phyloP scores from a whole-genome alignment of 1,140 invertebrate species.

The Idris sp. region DNA sequence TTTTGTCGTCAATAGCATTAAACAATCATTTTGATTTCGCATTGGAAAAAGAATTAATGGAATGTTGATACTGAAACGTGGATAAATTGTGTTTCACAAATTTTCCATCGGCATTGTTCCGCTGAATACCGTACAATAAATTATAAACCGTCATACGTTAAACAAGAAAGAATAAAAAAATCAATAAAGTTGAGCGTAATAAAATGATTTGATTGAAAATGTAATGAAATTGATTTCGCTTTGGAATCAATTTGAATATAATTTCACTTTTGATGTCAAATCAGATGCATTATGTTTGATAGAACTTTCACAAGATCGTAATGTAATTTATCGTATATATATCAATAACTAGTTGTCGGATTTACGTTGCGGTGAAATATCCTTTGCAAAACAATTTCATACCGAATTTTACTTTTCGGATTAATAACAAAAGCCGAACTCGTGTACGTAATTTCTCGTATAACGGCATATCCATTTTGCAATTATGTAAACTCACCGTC shows the following conservation, averaged over 20 bases:
- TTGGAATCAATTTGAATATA: neutral
- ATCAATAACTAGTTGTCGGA: slow-evolving; percentile 26
- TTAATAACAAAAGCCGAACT: slow-evolving; percentile 42
- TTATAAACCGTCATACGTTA: too few species aligned
- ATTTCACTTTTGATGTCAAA: slow-evolving; percentile 1
- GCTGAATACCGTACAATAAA: too few species aligned
- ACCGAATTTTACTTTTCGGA: slow-evolving; percentile 29
- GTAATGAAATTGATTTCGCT: neutral
- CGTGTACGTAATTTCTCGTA: slow-evolving; percentile 47
- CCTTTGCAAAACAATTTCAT: slow-evolving; percentile 21
- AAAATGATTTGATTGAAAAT: too few species aligned
- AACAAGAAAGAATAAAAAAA: too few species aligned
- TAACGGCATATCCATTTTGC: slow-evolving; percentile 54
- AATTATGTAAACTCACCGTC: slow-evolving; percentile 60
- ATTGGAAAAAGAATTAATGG: too few species aligned
- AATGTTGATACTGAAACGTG: too few species aligned
- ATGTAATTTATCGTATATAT: slow-evolving; percentile 24
- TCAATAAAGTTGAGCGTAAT: too few species aligned
- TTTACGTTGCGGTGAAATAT: slow-evolving; percentile 8
- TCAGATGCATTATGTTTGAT: neutral
- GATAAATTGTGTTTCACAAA: too few species aligned
- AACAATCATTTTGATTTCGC: too few species aligned
- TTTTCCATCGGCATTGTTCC: too few species aligned
- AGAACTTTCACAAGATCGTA: slow-evolving; percentile 27
- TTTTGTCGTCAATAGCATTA: neutral